These are phyloP conservation scores for Ophion ellenae DNA, from an alignment of 2,888 invertebrate species.

Conservation along the genomic window DNA sequence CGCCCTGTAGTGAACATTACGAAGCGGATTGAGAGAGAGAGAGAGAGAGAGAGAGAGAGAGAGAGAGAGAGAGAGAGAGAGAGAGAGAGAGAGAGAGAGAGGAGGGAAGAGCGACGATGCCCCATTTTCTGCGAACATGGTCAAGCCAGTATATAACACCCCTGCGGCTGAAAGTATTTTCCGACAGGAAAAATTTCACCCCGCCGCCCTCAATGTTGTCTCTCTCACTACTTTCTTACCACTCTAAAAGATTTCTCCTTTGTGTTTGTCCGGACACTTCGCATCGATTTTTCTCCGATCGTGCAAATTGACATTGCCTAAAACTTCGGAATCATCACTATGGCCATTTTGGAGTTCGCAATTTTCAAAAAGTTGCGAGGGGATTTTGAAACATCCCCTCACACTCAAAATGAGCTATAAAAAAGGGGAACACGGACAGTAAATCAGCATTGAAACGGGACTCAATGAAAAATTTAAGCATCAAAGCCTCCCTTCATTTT, in stretches of 20 bases:
- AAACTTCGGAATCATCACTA: neutral
- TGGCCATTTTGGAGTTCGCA: neutral
- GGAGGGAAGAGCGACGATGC: conserved; percentile 23
- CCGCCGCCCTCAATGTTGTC: conserved; percentile 15
- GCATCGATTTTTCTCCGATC: conserved; percentile 1
- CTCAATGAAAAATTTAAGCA: neutral
- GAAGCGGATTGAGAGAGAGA: conserved; percentile 40
- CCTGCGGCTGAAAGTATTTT: conserved; percentile 72
- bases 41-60: conserved; percentile 13
- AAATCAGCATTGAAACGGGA: neutral
- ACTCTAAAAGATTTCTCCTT: conserved; percentile 11
- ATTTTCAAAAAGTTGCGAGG: neutral
- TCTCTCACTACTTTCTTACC: conserved; percentile 15
- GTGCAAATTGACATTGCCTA: conserved; percentile 3
- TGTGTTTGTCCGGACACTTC: neutral
- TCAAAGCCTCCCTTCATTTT: neutral
- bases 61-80: conserved; percentile 4
- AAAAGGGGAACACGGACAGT: neutral
- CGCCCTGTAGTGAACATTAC: conserved; percentile 44
- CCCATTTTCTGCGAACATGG: conserved; percentile 70
- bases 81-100: conserved; percentile 12
- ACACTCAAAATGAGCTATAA: neutral
- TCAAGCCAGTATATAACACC: conserved; percentile 71
- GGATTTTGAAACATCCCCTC: neutral
- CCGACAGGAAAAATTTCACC: conserved; percentile 51